A percentile compares a stretch with the other conserved stretches of the same genome.
Conservation (phyloP, 2,797 vertebrate species). For the Rachycentron canadum region DNA sequence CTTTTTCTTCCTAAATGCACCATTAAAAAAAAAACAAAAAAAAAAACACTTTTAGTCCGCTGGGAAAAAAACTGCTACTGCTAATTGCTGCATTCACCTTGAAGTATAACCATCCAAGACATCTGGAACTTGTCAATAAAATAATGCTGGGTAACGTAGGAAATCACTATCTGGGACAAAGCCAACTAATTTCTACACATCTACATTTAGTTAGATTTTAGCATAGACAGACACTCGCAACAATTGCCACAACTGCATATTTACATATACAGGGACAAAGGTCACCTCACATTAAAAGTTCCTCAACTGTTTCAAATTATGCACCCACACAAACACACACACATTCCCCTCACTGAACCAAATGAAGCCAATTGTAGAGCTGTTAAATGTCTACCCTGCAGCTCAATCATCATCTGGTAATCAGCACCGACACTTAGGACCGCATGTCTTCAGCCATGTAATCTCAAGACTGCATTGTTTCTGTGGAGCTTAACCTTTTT, state of each 20-base stretch:
- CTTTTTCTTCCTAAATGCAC: no score
- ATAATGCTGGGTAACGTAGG: not conserved
- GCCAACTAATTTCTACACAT: not conserved
- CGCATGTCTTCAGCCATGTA: constrained; percentile 60
- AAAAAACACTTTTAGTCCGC: not conserved
- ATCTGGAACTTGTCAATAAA: constrained; percentile 16
- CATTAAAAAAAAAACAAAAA: no score
- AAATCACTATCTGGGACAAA: constrained; percentile 4
- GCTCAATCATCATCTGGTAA: constrained; percentile 56
- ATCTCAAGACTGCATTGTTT: constrained; percentile 53
- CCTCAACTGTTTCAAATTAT: constrained; percentile 63
- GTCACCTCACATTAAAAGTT: constrained; percentile 43
- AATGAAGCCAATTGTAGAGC: constrained; percentile 37
- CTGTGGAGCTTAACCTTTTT: constrained; percentile 62
- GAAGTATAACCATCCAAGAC: not conserved
- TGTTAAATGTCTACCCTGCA: constrained; percentile 52
- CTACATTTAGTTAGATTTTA: not conserved
- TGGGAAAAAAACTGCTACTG: not conserved
- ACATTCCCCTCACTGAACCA: constrained; percentile 4
- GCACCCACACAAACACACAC: constrained; percentile 35
- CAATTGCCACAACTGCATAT: not conserved
- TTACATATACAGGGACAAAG: constrained; percentile 4
- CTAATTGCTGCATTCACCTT: not conserved
- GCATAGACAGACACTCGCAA: not conserved
- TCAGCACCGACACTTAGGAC: constrained; percentile 59